A percentile compares a stretch with the other conserved stretches of the same genome.
These are phyloP conservation scores for Microtus richardsoni DNA, from an alignment of 2,113 vertebrate genomes.

Conservation along the genomic window DNA sequence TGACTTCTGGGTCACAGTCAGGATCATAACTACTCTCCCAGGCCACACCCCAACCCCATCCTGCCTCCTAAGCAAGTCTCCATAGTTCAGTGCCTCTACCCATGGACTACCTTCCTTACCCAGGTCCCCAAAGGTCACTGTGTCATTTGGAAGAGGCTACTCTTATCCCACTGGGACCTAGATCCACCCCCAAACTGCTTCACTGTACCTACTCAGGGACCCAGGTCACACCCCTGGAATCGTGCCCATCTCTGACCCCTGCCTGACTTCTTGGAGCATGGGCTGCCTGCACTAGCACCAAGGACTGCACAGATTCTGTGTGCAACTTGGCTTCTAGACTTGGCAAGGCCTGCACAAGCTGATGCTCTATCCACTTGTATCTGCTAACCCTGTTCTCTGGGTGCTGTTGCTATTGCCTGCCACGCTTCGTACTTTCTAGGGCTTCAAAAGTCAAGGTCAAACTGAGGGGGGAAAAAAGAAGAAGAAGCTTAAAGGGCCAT, in stretches of 20 bases:
- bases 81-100: neutral
- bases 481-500: neutral
- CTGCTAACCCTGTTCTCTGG: neutral
- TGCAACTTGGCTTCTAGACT: neutral
- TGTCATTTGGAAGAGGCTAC: neutral
- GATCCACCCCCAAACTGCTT: neutral
- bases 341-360: neutral
- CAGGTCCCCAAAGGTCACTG: neutral
- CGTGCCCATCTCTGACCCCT: neutral
- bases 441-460: slow-evolving; percentile 15
- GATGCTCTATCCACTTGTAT: neutral
- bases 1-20: neutral
- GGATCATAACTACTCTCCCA: neutral
- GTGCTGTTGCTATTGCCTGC: neutral
- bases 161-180: neutral
- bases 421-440: neutral
- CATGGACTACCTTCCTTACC: neutral
- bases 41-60: neutral
- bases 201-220: neutral
- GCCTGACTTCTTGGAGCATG: neutral
- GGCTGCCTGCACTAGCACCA: neutral
- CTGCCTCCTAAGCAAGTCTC: neutral
- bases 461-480: neutral
- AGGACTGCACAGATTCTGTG: neutral
- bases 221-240: neutral